Evolutionary conservation across 2,797 vertebrate genomes (phyloP).

Genomic region (Babyrousa celebensis): DNA sequence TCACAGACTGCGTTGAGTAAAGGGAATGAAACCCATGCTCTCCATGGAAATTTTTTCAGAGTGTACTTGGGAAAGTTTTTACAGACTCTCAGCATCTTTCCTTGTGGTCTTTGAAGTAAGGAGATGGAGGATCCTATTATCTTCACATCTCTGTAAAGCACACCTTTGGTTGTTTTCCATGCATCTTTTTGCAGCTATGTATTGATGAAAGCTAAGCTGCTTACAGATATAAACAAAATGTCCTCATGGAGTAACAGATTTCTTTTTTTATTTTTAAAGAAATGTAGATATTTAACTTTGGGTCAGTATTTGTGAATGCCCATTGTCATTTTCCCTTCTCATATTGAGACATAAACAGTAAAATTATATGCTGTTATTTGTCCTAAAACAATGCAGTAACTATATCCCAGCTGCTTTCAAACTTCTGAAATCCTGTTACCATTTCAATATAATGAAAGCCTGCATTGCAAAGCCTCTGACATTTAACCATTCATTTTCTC

Average conservation of each 20-base stretch:
- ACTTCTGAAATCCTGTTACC: constrained; percentile 73
- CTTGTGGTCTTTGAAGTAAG: constrained; percentile 77
- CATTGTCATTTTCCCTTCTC: constrained; percentile 53
- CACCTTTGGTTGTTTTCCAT: constrained; percentile 67
- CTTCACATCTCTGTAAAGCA: not conserved
- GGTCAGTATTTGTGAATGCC: constrained; percentile 60
- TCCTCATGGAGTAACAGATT: not conserved
- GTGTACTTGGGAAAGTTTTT: constrained; percentile 31
- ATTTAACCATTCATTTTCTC: constrained; percentile 71
- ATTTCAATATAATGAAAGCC: constrained; percentile 79
- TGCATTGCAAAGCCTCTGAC: constrained; percentile 67
- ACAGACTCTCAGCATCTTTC: constrained; percentile 42
- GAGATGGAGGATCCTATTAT: constrained; percentile 60
- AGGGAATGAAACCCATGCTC: not conserved
- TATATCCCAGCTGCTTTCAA: constrained; percentile 63
- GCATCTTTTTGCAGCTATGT: constrained; percentile 14
- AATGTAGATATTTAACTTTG: not conserved
- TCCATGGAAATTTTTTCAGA: constrained; percentile 60
- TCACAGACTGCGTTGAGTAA: constrained; percentile 61
- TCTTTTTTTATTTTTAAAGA: not conserved
- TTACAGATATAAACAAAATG: constrained; percentile 54
- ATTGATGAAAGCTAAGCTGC: constrained; percentile 79
- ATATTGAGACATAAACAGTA: constrained; percentile 57
- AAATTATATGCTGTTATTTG: constrained; percentile 60
- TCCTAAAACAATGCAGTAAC: constrained; percentile 78